Evolutionary conservation across 2,888 invertebrate species (phyloP), one percentile per base, ranked within the genome.

Genomic region (Tenthredo amoena): DNA sequence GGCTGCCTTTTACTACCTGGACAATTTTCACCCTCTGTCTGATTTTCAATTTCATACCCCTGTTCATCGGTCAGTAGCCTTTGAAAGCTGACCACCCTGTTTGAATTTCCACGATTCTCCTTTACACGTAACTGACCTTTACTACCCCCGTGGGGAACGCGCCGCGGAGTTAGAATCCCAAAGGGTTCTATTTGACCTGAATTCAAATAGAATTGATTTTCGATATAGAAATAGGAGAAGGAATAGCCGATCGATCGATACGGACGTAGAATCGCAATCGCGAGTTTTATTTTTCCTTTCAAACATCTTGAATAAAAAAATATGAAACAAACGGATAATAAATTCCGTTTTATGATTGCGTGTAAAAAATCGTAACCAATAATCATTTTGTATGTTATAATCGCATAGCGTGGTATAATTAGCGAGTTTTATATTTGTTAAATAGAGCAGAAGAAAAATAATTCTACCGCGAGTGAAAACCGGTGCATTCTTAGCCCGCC

Each of bases 91-190:
- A 55, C 50, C 34, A 43, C 74, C 77, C 77, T 55, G 55, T 77
- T 77, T 77, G 77, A 31, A 47, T 77, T 77, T 77, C 50, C 50
- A 77, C 77, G 34, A 77, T 77, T 77, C 77, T 34, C 55, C 55
- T 55, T 55, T 77, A 77, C 55, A 47, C 77, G 77, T 77, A 77
- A 77, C 77, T 77, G 77, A 77, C 77, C 77, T 77, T 77, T 77
- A 55, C 50, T 31, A 50, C 55, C 55, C 18, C 76, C 43, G 47
- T 10, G 76, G 76, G 18, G 7, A 50, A 47, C 43, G 40, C 72
- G 40, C 72, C 40, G 18, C 15, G 21, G 21, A 10, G 21, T 26
- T 26, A 12, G 26, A 76, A 76, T 26, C 76, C 47, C 76, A 26
- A 3, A 47, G 76, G 76, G 26, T n/a, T 76, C 47, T 76, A 12